phyloP scores from a whole-genome alignment of 2,888 invertebrate genomes.

The Volucella inflata region DNA sequence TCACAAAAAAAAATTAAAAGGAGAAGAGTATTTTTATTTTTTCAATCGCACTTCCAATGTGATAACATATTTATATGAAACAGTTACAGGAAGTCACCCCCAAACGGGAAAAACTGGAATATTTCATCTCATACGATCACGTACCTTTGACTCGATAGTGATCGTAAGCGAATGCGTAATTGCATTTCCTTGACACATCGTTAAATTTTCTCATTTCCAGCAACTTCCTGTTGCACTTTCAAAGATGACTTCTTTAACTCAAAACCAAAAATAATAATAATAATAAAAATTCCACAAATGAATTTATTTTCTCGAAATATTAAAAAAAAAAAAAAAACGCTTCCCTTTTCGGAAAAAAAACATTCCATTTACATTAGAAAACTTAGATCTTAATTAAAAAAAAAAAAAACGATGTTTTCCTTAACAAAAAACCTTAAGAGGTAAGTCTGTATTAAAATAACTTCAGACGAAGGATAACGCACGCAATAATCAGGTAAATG shows the following conservation, averaged over 20 bases:
- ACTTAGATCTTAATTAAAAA: slow-evolving; percentile 8
- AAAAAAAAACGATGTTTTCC: slow-evolving; percentile 14
- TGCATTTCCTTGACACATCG: slow-evolving; percentile 68
- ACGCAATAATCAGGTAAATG: slow-evolving; percentile 75
- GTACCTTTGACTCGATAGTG: slow-evolving; percentile 51
- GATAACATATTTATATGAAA: slow-evolving; percentile 70
- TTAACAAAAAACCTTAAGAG: slow-evolving; percentile 20
- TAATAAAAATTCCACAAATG: slow-evolving; percentile 31
- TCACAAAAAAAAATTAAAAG: background rate
- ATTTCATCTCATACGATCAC: slow-evolving; percentile 10
- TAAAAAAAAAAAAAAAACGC: slow-evolving; percentile 7
- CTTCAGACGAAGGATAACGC: slow-evolving; percentile 57
- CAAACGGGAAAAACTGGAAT: slow-evolving; percentile 31
- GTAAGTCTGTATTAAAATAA: slow-evolving; percentile 43
- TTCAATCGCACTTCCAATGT: slow-evolving; percentile 31
- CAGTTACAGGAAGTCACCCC: slow-evolving; percentile 67
- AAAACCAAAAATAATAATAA: slow-evolving; percentile 39
- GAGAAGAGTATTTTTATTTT: too few relatives aligned
- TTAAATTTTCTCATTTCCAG: slow-evolving; percentile 66
- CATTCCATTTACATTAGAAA: background rate
- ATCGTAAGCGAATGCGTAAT: slow-evolving; percentile 24
- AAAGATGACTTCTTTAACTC: slow-evolving; percentile 28
- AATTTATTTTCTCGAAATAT: slow-evolving; percentile 31
- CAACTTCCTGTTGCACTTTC: slow-evolving; percentile 59
- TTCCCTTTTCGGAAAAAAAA: background rate